A percentile compares a stretch with the other conserved stretches of the same genome.
phyloP scores from a whole-genome alignment of 2,113 vertebrate genomes.

The Sitta europaea region DNA sequence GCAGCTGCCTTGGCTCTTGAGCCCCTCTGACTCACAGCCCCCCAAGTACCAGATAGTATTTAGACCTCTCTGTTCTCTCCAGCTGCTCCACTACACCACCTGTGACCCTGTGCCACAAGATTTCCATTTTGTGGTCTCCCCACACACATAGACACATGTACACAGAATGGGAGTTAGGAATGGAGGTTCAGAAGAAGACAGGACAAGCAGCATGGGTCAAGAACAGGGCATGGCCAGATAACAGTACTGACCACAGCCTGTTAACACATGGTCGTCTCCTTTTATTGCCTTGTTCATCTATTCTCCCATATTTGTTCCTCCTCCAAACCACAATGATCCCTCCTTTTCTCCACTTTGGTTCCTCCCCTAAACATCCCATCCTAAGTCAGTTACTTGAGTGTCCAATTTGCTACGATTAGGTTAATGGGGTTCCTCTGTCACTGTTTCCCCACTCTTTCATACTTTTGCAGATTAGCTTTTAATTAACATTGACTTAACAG shows the following conservation, averaged over 20 bases:
- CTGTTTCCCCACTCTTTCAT: background rate
- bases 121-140: background rate
- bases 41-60: background rate
- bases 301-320: background rate
- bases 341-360: background rate
- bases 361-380: background rate
- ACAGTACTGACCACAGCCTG: background rate
- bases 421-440: background rate
- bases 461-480: background rate
- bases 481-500: background rate
- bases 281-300: background rate
- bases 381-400: background rate
- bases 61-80: background rate
- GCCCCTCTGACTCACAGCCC: rapidly evolving
- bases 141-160: rapidly evolving
- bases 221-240: background rate
- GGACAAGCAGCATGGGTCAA: background rate
- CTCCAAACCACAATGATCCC: background rate
- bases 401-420: background rate
- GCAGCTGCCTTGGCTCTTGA: background rate
- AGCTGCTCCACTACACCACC: background rate
- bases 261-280: background rate
- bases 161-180: background rate
- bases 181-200: background rate
- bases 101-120: too few relatives aligned